Percentiles rank a stretch among this genome's conserved stretches.
Evolutionary conservation across 2,888 invertebrate species (phyloP).

Genomic region (Ichneumoninae sp.): DNA sequence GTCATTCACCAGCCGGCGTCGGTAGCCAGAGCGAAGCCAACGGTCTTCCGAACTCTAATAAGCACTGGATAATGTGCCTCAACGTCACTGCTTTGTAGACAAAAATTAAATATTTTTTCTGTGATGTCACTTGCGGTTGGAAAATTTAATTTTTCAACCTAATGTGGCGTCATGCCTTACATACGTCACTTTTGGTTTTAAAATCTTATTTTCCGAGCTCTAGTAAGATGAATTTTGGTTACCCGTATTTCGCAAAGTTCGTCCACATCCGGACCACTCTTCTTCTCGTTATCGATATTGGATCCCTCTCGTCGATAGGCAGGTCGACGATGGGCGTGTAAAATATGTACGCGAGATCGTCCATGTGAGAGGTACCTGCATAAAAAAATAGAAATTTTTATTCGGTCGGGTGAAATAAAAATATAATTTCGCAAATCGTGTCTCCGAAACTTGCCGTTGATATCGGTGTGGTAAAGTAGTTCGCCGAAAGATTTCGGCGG

Average conservation of each 20-base stretch:
- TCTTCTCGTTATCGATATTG: constrained; percentile 82
- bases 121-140: too few relatives aligned
- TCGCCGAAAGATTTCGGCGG: constrained; percentile 52
- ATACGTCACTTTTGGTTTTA: too few relatives aligned
- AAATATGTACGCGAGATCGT: constrained; percentile 87
- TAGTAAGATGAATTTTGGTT: background rate
- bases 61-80: too few relatives aligned
- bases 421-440: background rate
- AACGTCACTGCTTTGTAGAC: too few relatives aligned
- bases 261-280: constrained; percentile 87
- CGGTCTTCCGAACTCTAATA: too few relatives aligned
- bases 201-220: too few relatives aligned
- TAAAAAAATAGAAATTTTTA: background rate
- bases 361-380: constrained; percentile 86
- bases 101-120: too few relatives aligned
- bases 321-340: constrained; percentile 77
- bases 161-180: too few relatives aligned
- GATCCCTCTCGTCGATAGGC: constrained; percentile 73
- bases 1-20: too few relatives aligned
- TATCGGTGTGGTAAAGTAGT: constrained; percentile 24
- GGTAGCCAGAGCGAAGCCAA: too few relatives aligned
- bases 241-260: constrained; percentile 85
- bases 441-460: constrained; percentile 44
- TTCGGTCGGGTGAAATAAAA: background rate
- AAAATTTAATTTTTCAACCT: too few relatives aligned